Percentiles rank a stretch among this genome's conserved stretches.
Conservation (phyloP, 2,888 invertebrate species). For the Hermaeophaga mercurialis region DNA sequence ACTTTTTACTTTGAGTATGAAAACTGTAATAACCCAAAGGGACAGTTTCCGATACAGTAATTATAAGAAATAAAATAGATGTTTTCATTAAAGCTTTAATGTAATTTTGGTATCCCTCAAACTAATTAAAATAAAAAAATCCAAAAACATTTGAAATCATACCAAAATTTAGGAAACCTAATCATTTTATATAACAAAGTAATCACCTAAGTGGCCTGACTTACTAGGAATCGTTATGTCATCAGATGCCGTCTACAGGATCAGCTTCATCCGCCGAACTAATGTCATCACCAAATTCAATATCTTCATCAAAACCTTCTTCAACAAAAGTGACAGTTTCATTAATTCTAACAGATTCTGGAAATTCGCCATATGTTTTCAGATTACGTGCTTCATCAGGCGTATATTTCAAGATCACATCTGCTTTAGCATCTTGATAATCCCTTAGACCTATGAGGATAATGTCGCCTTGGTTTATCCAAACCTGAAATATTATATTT, state of each 20-base stretch:
- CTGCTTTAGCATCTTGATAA: slow-evolving; percentile 97
- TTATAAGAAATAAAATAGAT: no score
- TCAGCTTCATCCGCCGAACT: slow-evolving; percentile 88
- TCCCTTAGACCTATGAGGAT: slow-evolving; percentile 97
- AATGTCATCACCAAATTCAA: slow-evolving; percentile 95
- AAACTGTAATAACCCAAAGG: no score
- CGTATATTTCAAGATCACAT: slow-evolving; percentile 98
- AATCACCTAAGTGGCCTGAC: slow-evolving; percentile 16
- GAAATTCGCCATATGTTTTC: slow-evolving; percentile 98
- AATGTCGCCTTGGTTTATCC: slow-evolving; percentile 99
- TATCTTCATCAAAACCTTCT: slow-evolving; percentile 94
- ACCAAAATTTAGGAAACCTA: slow-evolving; percentile 11
- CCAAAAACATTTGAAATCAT: no score
- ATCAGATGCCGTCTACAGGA: slow-evolving; percentile 54
- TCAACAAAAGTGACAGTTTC: slow-evolving; percentile 94
- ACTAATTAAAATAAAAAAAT: slow-evolving; percentile 1
- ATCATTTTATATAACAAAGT: not conserved
- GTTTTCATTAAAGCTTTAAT: not conserved
- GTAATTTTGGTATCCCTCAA: not conserved
- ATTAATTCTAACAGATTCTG: slow-evolving; percentile 97
- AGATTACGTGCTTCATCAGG: slow-evolving; percentile 98
- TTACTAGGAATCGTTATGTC: slow-evolving; percentile 19
- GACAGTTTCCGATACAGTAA: no score
- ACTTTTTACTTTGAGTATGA: no score
- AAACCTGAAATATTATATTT: slow-evolving; percentile 66